Evolutionary conservation across 2,888 invertebrate genomes (phyloP).

Genomic region (Torymus aiolomorphi): DNA sequence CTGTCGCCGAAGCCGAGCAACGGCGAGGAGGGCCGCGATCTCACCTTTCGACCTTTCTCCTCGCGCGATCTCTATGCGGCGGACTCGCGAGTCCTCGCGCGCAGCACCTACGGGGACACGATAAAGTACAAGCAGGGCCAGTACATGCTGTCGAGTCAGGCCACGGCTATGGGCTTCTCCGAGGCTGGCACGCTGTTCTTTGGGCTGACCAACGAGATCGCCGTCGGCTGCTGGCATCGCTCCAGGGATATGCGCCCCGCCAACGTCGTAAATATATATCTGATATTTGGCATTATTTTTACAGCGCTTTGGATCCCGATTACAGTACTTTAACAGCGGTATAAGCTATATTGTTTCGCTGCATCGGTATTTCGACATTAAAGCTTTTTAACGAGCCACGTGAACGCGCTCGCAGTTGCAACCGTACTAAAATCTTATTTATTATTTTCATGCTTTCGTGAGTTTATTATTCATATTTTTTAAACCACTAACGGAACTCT

Average conservation of each 20-base stretch:
- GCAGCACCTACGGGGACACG: neutral
- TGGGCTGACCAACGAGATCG: slow-evolving; percentile 69
- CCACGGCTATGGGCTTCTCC: slow-evolving; percentile 53
- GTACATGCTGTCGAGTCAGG: slow-evolving; percentile 58
- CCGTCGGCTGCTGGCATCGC: slow-evolving; percentile 73
- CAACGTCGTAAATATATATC: neutral
- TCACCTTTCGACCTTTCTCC: slow-evolving; percentile 63
- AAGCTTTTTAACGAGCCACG: too few species aligned
- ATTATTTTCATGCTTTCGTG: too few species aligned
- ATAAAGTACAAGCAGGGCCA: neutral
- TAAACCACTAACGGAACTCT: too few species aligned
- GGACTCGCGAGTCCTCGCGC: slow-evolving; percentile 39
- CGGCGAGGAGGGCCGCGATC: slow-evolving; percentile 29
- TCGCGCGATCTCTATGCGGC: slow-evolving; percentile 59
- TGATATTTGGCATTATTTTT: too few species aligned
- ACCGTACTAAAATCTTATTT: too few species aligned
- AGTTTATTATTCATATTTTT: too few species aligned
- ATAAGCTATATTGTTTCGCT: too few species aligned
- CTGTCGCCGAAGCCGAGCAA: slow-evolving; percentile 75
- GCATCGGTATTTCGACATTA: too few species aligned
- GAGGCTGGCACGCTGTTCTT: slow-evolving; percentile 70
- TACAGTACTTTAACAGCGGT: too few species aligned
- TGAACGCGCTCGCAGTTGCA: too few species aligned
- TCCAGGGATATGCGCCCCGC: too few species aligned
- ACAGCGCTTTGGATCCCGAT: too few species aligned